A percentile compares a stretch with the other conserved stretches of the same genome.
Evolutionary conservation across 1,140 invertebrate species (phyloP).

Genomic region (Musca vetustissima): DNA sequence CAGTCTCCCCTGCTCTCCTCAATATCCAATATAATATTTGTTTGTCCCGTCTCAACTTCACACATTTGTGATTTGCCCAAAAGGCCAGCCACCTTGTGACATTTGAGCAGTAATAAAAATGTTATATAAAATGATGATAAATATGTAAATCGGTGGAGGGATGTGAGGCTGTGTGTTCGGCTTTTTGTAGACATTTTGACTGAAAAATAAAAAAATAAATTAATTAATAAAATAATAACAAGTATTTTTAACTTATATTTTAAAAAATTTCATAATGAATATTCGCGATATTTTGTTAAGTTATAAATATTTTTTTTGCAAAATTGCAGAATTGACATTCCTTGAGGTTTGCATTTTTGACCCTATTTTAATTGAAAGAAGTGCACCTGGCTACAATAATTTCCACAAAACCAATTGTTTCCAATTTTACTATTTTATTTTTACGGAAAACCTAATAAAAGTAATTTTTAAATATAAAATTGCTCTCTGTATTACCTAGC

Average conservation of each 20-base stretch:
- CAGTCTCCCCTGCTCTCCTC: constrained; percentile 82
- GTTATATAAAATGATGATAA: constrained; percentile 14
- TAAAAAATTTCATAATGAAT: neutral
- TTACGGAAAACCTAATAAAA: too few relatives aligned
- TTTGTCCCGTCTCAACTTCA: constrained; percentile 78
- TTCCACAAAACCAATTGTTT: too few relatives aligned
- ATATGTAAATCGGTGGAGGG: constrained; percentile 3
- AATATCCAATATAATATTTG: constrained; percentile 86
- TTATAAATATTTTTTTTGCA: too few relatives aligned
- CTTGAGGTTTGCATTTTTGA: too few relatives aligned
- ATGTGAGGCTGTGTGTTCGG: constrained; percentile 27
- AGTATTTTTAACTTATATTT: neutral
- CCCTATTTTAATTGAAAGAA: too few relatives aligned
- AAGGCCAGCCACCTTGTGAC: constrained; percentile 36
- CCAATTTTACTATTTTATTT: too few relatives aligned
- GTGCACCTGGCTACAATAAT: too few relatives aligned
- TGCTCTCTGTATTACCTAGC: too few relatives aligned
- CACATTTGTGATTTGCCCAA: constrained; percentile 53
- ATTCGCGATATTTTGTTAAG: too few relatives aligned
- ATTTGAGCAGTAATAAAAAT: constrained; percentile 35
- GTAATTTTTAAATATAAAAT: too few relatives aligned
- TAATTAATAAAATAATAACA: neutral
- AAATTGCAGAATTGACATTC: too few relatives aligned
- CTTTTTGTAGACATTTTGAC: constrained; percentile 2
- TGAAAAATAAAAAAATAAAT: neutral